Evolutionary conservation across 2,888 invertebrate genomes (phyloP).

Genomic region (Lacanobia wlatinum): DNA sequence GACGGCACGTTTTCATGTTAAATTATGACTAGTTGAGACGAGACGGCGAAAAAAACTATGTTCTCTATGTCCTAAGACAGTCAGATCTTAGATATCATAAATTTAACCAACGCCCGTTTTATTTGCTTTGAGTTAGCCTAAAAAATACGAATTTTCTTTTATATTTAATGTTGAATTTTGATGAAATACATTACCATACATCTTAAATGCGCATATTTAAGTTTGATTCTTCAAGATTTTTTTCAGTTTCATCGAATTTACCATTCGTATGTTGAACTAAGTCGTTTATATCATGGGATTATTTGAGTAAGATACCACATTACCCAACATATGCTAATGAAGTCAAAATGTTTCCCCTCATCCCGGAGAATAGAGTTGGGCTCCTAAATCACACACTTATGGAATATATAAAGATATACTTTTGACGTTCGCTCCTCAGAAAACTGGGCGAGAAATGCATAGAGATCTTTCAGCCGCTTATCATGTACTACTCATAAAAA

Average conservation of each 20-base stretch:
- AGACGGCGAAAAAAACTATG: constrained; percentile 64
- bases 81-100: constrained; percentile 55
- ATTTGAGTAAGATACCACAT: constrained; percentile 51
- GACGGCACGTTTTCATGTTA: constrained; percentile 71
- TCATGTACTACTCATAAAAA: constrained; percentile 37
- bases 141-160: constrained; percentile 46
- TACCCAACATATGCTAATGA: constrained; percentile 59
- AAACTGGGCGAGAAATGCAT: constrained; percentile 24
- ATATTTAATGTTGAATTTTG: constrained; percentile 32
- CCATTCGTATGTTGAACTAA: constrained; percentile 7
- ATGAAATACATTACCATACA: constrained; percentile 38
- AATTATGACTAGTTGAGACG: constrained; percentile 74
- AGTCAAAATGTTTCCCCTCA: constrained; percentile 47
- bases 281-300: constrained; percentile 52
- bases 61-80: constrained; percentile 51
- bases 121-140: constrained; percentile 35
- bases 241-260: background rate
- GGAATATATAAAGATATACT: constrained; percentile 42
- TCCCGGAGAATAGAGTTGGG: constrained; percentile 32
- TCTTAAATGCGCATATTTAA: constrained; percentile 30
- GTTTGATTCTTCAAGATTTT: constrained; percentile 9
- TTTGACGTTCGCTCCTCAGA: constrained; percentile 12
- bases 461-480: constrained; percentile 6
- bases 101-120: constrained; percentile 53
- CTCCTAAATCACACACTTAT: constrained; percentile 57